These are phyloP conservation scores for Platysternon megacephalum DNA, from an alignment of 2,113 vertebrate species.

Conservation along the genomic window DNA sequence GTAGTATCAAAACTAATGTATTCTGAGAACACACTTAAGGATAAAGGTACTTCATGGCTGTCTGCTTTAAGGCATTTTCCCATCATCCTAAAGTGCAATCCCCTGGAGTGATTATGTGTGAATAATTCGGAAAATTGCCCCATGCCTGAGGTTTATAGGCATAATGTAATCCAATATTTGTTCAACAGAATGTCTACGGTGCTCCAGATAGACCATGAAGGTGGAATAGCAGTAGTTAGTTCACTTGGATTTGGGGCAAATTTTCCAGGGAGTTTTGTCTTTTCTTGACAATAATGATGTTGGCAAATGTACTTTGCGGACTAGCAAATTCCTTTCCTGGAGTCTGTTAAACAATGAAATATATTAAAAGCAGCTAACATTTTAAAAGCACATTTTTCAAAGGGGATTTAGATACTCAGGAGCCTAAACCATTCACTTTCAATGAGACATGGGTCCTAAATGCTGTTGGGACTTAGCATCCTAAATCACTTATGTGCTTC, in stretches of 20 bases:
- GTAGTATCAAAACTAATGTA: constrained; percentile 68
- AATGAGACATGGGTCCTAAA: neutral
- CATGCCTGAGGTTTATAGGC: constrained; percentile 54
- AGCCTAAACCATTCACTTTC: neutral
- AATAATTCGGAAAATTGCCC: constrained; percentile 78
- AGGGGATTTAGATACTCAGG: neutral
- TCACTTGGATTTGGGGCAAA: neutral
- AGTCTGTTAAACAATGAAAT: rapidly evolving
- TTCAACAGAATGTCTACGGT: neutral
- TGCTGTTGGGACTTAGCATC: neutral
- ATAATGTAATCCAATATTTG: constrained; percentile 70
- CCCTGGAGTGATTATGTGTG: constrained; percentile 66
- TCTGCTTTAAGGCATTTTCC: constrained; percentile 68
- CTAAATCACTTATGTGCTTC: neutral
- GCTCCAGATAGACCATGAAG: neutral
- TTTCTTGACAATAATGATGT: neutral
- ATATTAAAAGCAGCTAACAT: neutral
- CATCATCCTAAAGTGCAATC: constrained; percentile 64
- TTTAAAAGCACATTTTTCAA: neutral
- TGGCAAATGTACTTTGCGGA: neutral
- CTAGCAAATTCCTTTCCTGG: neutral
- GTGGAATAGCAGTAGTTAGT: neutral
- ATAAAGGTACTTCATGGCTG: constrained; percentile 55
- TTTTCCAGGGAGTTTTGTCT: neutral
- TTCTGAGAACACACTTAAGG: constrained; percentile 55